A percentile compares a stretch with the other conserved stretches of the same genome.
Evolutionary conservation across 2,113 vertebrate species (phyloP).

Genomic region (Tyto alba): DNA sequence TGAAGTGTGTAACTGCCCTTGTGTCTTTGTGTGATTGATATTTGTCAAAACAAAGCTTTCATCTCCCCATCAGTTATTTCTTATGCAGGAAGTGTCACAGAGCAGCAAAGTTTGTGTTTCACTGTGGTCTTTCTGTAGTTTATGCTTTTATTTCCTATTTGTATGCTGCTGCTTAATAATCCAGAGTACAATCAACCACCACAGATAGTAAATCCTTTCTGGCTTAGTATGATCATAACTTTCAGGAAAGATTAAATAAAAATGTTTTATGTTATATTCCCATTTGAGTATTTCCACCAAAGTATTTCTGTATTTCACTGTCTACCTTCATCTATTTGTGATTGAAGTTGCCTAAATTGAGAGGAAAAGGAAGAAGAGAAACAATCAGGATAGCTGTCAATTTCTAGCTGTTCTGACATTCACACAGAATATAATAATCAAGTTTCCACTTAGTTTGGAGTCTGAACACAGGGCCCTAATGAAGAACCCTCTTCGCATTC

Average conservation of each 20-base stretch:
- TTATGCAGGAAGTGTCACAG: background rate
- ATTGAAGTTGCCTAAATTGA: conserved; percentile 29
- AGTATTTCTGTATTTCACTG: conserved; percentile 17
- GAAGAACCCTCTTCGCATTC: background rate
- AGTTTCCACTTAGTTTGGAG: background rate
- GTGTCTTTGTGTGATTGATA: background rate
- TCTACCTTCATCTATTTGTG: conserved; percentile 2
- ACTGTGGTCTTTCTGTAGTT: background rate
- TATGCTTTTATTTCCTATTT: conserved; percentile 40
- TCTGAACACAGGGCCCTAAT: conserved; percentile 14
- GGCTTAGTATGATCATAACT: conserved; percentile 37
- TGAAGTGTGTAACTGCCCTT: background rate
- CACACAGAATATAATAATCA: conserved; percentile 8
- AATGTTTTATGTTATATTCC: conserved; percentile 21
- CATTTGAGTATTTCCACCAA: conserved; percentile 32
- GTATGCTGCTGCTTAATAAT: conserved; percentile 17
- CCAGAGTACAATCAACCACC: background rate
- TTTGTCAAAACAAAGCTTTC: conserved; percentile 27
- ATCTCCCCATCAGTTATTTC: background rate
- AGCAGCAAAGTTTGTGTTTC: conserved; percentile 2
- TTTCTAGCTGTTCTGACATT: conserved; percentile 30
- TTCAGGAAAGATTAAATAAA: conserved; percentile 53
- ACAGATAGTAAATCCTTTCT: conserved; percentile 21
- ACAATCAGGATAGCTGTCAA: background rate
- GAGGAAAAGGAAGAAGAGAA: conserved; percentile 25